Conservation (phyloP, 2,888 invertebrate species). For the Tetranychus truncatus region DNA sequence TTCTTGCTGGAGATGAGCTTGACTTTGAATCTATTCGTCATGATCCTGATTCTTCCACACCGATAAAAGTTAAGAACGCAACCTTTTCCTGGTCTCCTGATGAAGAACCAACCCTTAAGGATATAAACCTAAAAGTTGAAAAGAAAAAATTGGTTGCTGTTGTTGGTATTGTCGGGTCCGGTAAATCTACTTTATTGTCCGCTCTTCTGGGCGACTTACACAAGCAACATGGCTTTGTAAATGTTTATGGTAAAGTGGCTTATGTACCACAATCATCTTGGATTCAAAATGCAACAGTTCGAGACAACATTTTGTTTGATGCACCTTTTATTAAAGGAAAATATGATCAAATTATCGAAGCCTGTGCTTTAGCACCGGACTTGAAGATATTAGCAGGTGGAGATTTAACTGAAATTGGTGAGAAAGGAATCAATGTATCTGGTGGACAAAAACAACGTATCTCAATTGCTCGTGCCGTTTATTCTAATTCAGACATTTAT, state of each 20-base stretch:
- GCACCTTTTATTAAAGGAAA: slow-evolving; percentile 28
- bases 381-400: slow-evolving; percentile 33
- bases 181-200: slow-evolving; percentile 26
- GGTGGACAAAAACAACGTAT: slow-evolving; percentile 34
- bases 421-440: slow-evolving; percentile 37
- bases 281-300: slow-evolving; percentile 27
- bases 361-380: slow-evolving; percentile 36
- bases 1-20: not conserved
- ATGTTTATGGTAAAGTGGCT: slow-evolving; percentile 14
- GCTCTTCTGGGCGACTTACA: slow-evolving; percentile 28
- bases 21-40: not conserved
- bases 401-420: slow-evolving; percentile 38
- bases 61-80: not conserved
- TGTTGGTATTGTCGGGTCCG: slow-evolving; percentile 26
- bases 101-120: slow-evolving; percentile 3
- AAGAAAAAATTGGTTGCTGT: slow-evolving; percentile 24
- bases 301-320: slow-evolving; percentile 37
- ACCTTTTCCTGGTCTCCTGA: not conserved
- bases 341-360: slow-evolving; percentile 33
- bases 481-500: slow-evolving; percentile 47
- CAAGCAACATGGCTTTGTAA: slow-evolving; percentile 23
- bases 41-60: not conserved
- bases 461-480: slow-evolving; percentile 45
- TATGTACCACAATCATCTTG: slow-evolving; percentile 20
- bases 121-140: slow-evolving; percentile 22